These are phyloP conservation scores for Eulimnadia texana DNA, from an alignment of 1,140 invertebrate genomes.

Conservation along the genomic window DNA sequence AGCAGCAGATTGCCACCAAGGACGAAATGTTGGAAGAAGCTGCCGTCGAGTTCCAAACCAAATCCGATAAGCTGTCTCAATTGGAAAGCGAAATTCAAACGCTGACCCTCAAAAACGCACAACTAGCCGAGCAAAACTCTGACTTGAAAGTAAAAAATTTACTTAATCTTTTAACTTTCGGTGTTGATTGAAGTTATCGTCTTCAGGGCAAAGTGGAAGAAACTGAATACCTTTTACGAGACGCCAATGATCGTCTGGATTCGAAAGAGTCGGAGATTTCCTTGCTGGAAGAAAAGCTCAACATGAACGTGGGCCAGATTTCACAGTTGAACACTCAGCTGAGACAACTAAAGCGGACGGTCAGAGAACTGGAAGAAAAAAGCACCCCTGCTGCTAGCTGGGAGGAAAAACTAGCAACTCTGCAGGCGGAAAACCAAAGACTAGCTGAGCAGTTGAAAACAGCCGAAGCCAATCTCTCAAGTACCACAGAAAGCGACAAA, in stretches of 20 bases:
- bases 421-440: neutral
- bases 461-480: neutral
- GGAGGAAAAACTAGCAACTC: neutral
- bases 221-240: neutral
- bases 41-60: neutral
- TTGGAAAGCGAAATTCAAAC: neutral
- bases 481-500: neutral
- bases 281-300: neutral
- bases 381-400: neutral
- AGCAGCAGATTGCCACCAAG: neutral
- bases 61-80: neutral
- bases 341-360: neutral
- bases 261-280: neutral
- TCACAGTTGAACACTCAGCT: neutral
- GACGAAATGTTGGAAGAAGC: slow-evolving; percentile 8
- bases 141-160: neutral
- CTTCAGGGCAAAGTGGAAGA: neutral
- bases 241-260: slow-evolving; percentile 1
- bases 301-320: neutral
- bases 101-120: neutral
- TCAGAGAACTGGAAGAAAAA: neutral
- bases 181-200: too few relatives aligned
- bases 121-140: neutral
- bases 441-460: neutral
- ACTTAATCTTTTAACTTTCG: too few relatives aligned